A percentile compares a stretch with the other conserved stretches of the same genome.
phyloP scores from a whole-genome alignment of 2,888 invertebrate genomes.

The Micropterix aruncella region DNA sequence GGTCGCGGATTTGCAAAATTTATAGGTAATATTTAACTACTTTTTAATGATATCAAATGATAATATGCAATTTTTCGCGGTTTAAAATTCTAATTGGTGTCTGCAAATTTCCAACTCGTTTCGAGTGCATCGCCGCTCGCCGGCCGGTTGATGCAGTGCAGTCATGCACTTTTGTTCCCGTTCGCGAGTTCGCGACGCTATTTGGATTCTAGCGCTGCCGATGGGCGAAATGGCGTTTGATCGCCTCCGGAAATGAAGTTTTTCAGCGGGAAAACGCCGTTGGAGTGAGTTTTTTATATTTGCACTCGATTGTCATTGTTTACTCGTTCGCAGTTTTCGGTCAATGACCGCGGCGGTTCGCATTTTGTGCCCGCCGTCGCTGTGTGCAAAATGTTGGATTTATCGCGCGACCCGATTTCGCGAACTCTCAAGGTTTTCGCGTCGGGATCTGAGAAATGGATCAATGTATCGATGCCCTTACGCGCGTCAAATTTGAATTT shows the following conservation, averaged over 20 bases:
- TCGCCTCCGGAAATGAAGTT: not conserved
- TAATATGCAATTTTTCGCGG: not conserved
- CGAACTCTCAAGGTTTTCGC: not conserved
- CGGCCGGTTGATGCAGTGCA: constrained; percentile 40
- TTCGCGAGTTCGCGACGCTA: constrained; percentile 38
- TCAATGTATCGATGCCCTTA: too few relatives aligned
- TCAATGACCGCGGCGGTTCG: constrained; percentile 41
- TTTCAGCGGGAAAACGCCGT: constrained; percentile 13
- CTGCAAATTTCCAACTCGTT: constrained; percentile 24
- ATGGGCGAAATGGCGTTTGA: not conserved
- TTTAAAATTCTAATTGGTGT: not conserved
- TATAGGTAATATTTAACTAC: constrained; percentile 32
- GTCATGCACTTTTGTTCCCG: constrained; percentile 42
- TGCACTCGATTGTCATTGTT: constrained; percentile 23
- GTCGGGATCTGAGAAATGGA: not conserved
- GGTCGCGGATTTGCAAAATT: constrained; percentile 45
- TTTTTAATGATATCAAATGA: constrained; percentile 2
- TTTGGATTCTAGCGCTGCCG: constrained; percentile 16
- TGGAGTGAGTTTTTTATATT: not conserved
- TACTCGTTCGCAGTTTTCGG: constrained; percentile 37
- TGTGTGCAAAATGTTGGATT: constrained; percentile 20
- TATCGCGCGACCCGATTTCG: constrained; percentile 1
- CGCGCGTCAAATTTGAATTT: not conserved
- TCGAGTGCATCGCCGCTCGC: constrained; percentile 33
- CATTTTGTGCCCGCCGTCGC: constrained; percentile 15